Evolutionary conservation across 2,113 vertebrate species (phyloP).

Genomic region (Cyanoramphus novaezelandiae): DNA sequence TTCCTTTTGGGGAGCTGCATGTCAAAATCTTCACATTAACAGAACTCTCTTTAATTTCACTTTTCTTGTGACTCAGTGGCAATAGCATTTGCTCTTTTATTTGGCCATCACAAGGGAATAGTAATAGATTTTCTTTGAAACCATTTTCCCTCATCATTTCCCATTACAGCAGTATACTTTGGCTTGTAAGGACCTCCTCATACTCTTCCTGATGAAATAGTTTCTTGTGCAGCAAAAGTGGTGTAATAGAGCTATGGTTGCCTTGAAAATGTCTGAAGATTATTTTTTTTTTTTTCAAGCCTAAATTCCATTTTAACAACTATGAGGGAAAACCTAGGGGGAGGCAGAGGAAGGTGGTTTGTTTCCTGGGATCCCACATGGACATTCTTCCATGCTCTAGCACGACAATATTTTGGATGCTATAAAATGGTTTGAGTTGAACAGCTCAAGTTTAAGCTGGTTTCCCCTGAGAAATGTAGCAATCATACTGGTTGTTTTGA

Average conservation of each 20-base stretch:
- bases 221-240: slow-evolving; percentile 18
- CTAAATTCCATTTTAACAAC: slow-evolving; percentile 32
- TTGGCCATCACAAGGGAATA: slow-evolving; percentile 53
- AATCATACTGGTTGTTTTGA: slow-evolving; percentile 34
- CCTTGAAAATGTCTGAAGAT: slow-evolving; percentile 6
- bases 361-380: slow-evolving; percentile 23
- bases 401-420: slow-evolving; percentile 7
- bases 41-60: slow-evolving; percentile 41
- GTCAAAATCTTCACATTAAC: slow-evolving; percentile 33
- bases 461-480: slow-evolving; percentile 17
- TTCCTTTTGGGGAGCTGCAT: slow-evolving; percentile 31
- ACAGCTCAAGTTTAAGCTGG: not conserved
- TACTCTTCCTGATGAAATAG: slow-evolving; percentile 21
- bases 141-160: slow-evolving; percentile 67
- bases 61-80: slow-evolving; percentile 40
- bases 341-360: not conserved
- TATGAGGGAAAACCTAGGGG: not conserved
- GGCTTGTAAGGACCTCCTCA: slow-evolving; percentile 38
- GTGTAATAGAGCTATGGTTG: not conserved
- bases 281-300: not conserved
- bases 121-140: slow-evolving; percentile 70
- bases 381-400: not conserved
- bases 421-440: not conserved
- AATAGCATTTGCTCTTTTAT: slow-evolving; percentile 57
- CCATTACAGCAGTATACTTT: slow-evolving; percentile 45